phyloP scores from a whole-genome alignment of 2,113 vertebrate genomes.

The Holacanthus passer region DNA sequence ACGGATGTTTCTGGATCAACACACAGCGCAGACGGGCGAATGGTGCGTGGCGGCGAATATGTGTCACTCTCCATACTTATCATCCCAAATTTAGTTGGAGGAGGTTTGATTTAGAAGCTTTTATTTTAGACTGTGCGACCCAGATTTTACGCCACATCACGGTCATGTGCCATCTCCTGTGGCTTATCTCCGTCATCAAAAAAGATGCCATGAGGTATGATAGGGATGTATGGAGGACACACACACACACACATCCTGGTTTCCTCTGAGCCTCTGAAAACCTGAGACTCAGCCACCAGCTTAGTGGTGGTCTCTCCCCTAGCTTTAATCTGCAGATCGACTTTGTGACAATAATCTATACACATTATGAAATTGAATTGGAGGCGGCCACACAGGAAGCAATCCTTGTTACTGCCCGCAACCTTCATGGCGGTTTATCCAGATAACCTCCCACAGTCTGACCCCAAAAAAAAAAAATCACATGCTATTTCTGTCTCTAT shows the following conservation, averaged over 20 bases:
- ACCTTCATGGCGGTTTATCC: slow-evolving; percentile 13
- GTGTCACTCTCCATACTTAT: slow-evolving; percentile 6
- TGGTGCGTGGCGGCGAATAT: not conserved
- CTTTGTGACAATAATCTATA: slow-evolving; percentile 49
- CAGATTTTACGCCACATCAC: slow-evolving; percentile 41
- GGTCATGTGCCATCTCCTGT: slow-evolving; percentile 25
- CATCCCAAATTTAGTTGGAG: slow-evolving; percentile 16
- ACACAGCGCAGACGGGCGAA: not conserved
- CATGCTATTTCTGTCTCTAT: not conserved
- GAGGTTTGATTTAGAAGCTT: slow-evolving; percentile 21
- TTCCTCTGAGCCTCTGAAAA: slow-evolving; percentile 33
- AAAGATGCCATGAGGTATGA: slow-evolving; percentile 9
- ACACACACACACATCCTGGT: slow-evolving; percentile 3
- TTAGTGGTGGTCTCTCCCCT: slow-evolving; percentile 42
- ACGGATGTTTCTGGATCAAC: slow-evolving; percentile 15
- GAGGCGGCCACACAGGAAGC: slow-evolving; percentile 16
- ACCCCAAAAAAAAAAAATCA: not conserved
- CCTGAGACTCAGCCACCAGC: slow-evolving; percentile 28
- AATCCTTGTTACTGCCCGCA: slow-evolving; percentile 35
- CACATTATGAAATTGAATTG: slow-evolving; percentile 65
- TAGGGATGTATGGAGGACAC: not conserved
- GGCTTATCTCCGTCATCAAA: slow-evolving; percentile 19
- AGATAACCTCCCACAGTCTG: not conserved
- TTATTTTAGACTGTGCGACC: slow-evolving; percentile 49
- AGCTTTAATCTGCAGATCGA: slow-evolving; percentile 64